These are phyloP conservation scores for Drosophila athabasca DNA, from an alignment of 1,140 invertebrate genomes.

Conservation along the genomic window DNA sequence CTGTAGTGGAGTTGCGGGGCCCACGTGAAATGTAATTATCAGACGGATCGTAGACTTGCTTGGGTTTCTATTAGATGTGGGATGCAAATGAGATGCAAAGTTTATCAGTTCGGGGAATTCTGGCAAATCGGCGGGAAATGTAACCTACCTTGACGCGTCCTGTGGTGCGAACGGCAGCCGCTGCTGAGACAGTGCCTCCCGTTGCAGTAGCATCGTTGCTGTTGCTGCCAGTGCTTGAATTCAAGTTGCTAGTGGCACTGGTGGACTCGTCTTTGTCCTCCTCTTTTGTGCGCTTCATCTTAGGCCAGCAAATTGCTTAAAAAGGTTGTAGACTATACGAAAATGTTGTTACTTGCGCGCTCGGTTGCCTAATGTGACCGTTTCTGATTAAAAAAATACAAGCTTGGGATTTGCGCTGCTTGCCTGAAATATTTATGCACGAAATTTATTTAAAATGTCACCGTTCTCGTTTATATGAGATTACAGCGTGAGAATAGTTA, in stretches of 20 bases:
- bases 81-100: neutral
- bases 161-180: constrained; percentile 63
- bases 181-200: neutral
- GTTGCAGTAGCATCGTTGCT: constrained; percentile 37
- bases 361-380: constrained; percentile 28
- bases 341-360: constrained; percentile 37
- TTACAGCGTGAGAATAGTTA: too few relatives aligned
- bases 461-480: too few relatives aligned
- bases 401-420: neutral
- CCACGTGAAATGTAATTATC: constrained; percentile 87
- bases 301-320: constrained; percentile 6
- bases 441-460: too few relatives aligned
- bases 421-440: neutral
- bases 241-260: constrained; percentile 9
- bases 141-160: constrained; percentile 73
- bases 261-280: constrained; percentile 46
- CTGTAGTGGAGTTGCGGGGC: constrained; percentile 38
- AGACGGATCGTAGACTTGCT: constrained; percentile 89
- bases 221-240: constrained; percentile 34
- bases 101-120: neutral
- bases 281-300: constrained; percentile 60
- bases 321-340: constrained; percentile 32
- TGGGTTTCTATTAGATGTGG: constrained; percentile 75
- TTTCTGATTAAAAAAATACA: neutral
- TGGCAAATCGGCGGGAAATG: neutral